A percentile compares a stretch with the other conserved stretches of the same genome.
These are phyloP conservation scores for Bombus waltoni DNA, from an alignment of 1,140 invertebrate genomes.

Conservation along the genomic window DNA sequence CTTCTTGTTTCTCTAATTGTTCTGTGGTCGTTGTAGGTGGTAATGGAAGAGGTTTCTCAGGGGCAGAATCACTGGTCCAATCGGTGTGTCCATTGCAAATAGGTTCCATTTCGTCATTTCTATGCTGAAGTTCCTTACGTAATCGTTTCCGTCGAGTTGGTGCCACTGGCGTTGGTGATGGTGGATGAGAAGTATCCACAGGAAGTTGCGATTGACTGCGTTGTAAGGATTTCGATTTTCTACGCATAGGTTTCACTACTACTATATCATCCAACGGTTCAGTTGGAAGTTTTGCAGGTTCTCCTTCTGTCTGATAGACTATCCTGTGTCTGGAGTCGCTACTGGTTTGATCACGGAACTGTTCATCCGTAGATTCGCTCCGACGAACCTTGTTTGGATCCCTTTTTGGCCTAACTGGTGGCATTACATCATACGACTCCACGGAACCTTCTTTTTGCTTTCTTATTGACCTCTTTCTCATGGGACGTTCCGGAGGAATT, in stretches of 20 bases:
- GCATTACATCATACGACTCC: slow-evolving; percentile 56
- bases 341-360: slow-evolving; percentile 55
- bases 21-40: not conserved
- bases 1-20: slow-evolving; percentile 65
- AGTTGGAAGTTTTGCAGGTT: slow-evolving; percentile 43
- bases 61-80: slow-evolving; percentile 25
- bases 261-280: slow-evolving; percentile 79
- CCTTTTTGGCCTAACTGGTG: slow-evolving; percentile 74
- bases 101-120: slow-evolving; percentile 57
- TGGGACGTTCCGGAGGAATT: slow-evolving; percentile 71
- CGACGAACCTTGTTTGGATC: slow-evolving; percentile 66
- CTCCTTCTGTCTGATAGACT: slow-evolving; percentile 76
- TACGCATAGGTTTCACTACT: slow-evolving; percentile 77
- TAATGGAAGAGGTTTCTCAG: slow-evolving; percentile 29
- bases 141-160: slow-evolving; percentile 73
- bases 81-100: slow-evolving; percentile 72
- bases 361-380: slow-evolving; percentile 74
- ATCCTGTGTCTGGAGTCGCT: slow-evolving; percentile 74
- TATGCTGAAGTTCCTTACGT: slow-evolving; percentile 36
- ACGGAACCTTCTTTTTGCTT: slow-evolving; percentile 71
- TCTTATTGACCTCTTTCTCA: slow-evolving; percentile 72
- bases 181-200: slow-evolving; percentile 11
- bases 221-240: slow-evolving; percentile 74
- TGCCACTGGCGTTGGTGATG: slow-evolving; percentile 53
- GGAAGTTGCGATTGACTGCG: slow-evolving; percentile 63